Evolutionary conservation across 2,113 vertebrate species (phyloP), one percentile per base, ranked within the genome.

Genomic region (Rutilus rutilus): DNA sequence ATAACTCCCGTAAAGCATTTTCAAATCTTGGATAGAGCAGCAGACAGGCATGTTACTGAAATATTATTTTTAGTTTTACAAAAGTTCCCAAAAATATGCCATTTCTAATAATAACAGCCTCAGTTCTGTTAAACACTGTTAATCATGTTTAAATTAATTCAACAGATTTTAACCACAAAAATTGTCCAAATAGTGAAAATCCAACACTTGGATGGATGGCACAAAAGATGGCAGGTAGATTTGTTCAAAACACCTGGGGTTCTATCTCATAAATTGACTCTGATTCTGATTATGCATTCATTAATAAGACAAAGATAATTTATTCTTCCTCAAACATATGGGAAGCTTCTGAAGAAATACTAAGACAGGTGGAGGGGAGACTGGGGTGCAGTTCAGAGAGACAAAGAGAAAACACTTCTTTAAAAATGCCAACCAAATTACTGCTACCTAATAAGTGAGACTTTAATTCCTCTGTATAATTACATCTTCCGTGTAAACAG

Each of bases 401-500:
- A 23, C 36, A 73, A 52, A 5, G 39, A 71, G 42, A 36, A 7
- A n/a, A 76, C 78, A 75, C 30, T 42, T 77, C 64, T 57, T 64
- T 45, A 23, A 57, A 84, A 85, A 78, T 69, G 30, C 57, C 84
- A 74, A 65, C 74, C 59, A 81, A 64, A 80, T 47, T 62, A 45
- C n/a, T 15, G 50, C 69, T 75, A 81, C 62, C 83, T 50, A 54
- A 62, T 11, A 71, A 42, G 59, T 75, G 45, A 78, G 50, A 45
- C 57, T 79, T 73, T 79, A 77, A n/a, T 79, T 73, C 52, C 39
- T 21, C 25, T 84, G 81, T 87, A 19, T 89, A 89, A 88, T 84
- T 2, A 42, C 57, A 74, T 14, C n/a, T 60, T 77, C 64, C 88
- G 84, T 87, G 64, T 87, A 85, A 91, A 90, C 69, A 73, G 59